Evolutionary conservation across 2,113 vertebrate species (phyloP).

Genomic region (Gnathonemus echidnorhynchus): DNA sequence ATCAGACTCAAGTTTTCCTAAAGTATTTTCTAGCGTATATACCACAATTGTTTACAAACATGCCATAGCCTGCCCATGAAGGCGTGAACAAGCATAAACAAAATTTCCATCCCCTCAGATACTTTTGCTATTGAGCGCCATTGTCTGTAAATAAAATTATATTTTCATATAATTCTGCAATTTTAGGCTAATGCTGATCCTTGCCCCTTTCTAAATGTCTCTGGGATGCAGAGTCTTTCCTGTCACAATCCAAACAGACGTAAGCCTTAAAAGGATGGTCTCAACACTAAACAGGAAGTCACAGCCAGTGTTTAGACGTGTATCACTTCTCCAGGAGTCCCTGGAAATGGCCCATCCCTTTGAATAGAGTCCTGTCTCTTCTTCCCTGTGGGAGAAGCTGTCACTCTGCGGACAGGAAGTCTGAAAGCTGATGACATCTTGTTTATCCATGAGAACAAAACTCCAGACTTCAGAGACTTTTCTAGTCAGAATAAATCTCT

Average conservation of each 20-base stretch:
- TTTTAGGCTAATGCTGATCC: neutral
- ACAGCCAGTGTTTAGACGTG: neutral
- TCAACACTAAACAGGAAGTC: neutral
- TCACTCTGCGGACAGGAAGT: neutral
- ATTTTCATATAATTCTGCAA: neutral
- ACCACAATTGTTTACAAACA: neutral
- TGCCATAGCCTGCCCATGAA: neutral
- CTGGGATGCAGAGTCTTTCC: neutral
- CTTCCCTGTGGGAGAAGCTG: neutral
- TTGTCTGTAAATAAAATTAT: neutral
- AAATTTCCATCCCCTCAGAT: neutral
- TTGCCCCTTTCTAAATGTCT: neutral
- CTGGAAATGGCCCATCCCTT: neutral
- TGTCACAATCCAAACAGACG: neutral
- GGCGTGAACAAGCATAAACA: neutral
- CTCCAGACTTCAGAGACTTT: neutral
- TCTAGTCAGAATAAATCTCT: neutral
- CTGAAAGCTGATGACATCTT: conserved; percentile 2
- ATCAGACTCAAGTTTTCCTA: neutral
- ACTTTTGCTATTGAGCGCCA: neutral
- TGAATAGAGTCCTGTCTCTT: neutral
- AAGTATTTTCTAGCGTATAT: neutral
- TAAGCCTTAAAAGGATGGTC: neutral
- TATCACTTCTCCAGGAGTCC: neutral
- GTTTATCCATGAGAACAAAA: neutral